phyloP scores from a whole-genome alignment of 2,797 vertebrate species.

The Micropoecilia bifurca region DNA sequence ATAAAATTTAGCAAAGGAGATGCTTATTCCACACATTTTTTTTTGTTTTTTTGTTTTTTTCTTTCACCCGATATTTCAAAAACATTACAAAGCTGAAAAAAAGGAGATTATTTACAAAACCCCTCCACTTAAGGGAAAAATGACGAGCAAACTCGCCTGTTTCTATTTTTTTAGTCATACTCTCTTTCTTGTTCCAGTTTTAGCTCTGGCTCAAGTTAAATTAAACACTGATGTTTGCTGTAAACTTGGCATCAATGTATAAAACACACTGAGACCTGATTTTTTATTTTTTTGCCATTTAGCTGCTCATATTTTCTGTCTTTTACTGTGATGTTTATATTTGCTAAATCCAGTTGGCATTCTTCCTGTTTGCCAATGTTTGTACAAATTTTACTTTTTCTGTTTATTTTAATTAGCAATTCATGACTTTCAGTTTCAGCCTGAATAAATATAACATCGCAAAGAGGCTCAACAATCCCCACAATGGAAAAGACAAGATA shows the following conservation, averaged over 20 bases:
- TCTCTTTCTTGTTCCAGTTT: constrained; percentile 10
- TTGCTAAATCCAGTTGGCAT: background rate
- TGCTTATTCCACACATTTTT: background rate
- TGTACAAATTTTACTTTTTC: background rate
- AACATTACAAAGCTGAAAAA: background rate
- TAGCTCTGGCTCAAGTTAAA: background rate
- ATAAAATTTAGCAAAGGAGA: background rate
- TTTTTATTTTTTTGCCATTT: constrained; percentile 11
- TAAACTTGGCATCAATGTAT: constrained; percentile 14
- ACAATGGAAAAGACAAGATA: background rate
- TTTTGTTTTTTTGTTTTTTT: background rate
- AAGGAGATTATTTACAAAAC: background rate
- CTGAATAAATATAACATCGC: background rate
- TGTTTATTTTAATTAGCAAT: background rate
- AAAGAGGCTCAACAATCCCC: background rate
- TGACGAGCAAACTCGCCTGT: background rate
- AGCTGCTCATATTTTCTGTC: constrained; percentile 16
- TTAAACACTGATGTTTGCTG: constrained; percentile 12
- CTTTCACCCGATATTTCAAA: background rate
- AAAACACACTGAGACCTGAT: constrained; percentile 13
- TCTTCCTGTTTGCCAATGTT: background rate
- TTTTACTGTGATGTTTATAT: background rate
- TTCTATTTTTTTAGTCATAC: background rate
- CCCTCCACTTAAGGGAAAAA: background rate
- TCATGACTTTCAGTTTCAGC: background rate